Evolutionary conservation across 2,888 invertebrate species (phyloP).

Genomic region (Hydrotaea diabolus): DNA sequence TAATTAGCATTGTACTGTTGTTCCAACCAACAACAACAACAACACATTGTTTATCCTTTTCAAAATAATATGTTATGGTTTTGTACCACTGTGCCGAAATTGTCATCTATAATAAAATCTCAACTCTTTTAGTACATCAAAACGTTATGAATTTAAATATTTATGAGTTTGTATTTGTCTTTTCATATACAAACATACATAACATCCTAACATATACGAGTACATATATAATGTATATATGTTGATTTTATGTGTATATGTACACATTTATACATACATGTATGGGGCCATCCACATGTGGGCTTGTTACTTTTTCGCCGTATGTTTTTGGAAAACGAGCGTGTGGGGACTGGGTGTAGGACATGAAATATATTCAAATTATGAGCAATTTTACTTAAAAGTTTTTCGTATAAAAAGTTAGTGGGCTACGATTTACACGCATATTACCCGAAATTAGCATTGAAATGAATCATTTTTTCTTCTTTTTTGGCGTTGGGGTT

Average conservation of each 20-base stretch:
- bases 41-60: too few relatives aligned
- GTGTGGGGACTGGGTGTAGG: background rate
- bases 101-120: constrained; percentile 61
- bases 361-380: constrained; percentile 62
- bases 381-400: constrained; percentile 57
- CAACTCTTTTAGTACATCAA: constrained; percentile 62
- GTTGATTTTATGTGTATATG: background rate
- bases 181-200: background rate
- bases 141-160: constrained; percentile 66
- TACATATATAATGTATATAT: constrained; percentile 35
- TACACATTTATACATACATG: background rate
- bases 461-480: constrained; percentile 56
- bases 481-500: constrained; percentile 12
- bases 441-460: constrained; percentile 66
- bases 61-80: too few relatives aligned
- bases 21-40: too few relatives aligned
- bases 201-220: too few relatives aligned
- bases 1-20: too few relatives aligned
- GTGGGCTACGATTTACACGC: constrained; percentile 63
- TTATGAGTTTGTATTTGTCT: constrained; percentile 61
- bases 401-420: constrained; percentile 54
- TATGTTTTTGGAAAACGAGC: constrained; percentile 33
- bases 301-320: constrained; percentile 26
- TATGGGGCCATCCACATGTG: too few relatives aligned
- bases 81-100: background rate